These are phyloP conservation scores for Petrocephalus microphthalmus DNA, from an alignment of 2,113 vertebrate genomes.

Conservation along the genomic window DNA sequence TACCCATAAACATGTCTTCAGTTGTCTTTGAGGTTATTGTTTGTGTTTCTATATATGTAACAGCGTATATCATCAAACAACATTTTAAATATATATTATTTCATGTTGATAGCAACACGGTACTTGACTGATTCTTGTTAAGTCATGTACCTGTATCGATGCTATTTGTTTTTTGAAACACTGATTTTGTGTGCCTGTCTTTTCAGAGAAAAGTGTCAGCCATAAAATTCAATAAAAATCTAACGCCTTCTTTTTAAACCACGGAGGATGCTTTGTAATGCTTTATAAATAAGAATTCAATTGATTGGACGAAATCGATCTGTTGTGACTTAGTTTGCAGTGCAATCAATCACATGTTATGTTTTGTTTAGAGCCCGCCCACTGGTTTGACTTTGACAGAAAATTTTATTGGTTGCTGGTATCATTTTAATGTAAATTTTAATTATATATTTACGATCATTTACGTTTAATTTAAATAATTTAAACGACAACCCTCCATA, in stretches of 20 bases:
- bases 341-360: no score
- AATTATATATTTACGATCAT: no score
- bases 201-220: no score
- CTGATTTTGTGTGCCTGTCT: not conserved
- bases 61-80: not conserved
- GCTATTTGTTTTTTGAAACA: not conserved
- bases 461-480: not conserved
- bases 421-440: no score
- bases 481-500: not conserved
- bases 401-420: no score
- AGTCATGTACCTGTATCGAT: not conserved
- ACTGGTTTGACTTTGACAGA: no score
- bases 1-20: not conserved
- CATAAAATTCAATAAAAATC: not conserved
- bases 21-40: not conserved
- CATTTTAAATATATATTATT: not conserved
- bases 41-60: not conserved
- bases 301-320: no score
- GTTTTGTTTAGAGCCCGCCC: no score
- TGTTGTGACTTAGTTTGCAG: no score
- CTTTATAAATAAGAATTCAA: no score
- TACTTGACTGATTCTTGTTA: not conserved
- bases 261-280: no score
- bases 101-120: not conserved
- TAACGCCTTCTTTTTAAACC: no score